Evolutionary conservation across 2,113 vertebrate genomes (phyloP), one percentile per base, ranked within the genome.

Genomic region (Gila orcuttii): DNA sequence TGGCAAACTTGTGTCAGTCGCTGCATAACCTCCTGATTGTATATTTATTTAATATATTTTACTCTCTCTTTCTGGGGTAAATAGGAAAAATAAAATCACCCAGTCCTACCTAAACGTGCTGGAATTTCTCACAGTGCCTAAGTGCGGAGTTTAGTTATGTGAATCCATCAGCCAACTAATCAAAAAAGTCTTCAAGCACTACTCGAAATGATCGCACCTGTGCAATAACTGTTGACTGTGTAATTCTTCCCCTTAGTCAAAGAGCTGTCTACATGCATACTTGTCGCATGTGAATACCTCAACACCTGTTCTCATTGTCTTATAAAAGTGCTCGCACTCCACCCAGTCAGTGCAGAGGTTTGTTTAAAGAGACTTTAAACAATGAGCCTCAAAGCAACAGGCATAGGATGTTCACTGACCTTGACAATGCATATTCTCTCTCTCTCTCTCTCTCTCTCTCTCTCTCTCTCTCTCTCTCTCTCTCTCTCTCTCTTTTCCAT

Each of bases 371-470:
- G 71, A 88, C 62, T 36, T 42, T 73, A 76, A 85, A 89, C 87
- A 87, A 88, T 42, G 74, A 86, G 71, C 88, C 79, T 42, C 79
- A 62, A 69, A 52, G 62, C 62, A 82, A 88, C 84, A 69, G 79
- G 77, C 77, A 71, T 80, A 84, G 50, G 47, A 84, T 12, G 62
- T 62, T 42, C 25, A 39, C 25, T 76, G 25, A 42, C 62, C 36
- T 69, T 52, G 21, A 59, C 36, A 21, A n/a, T 31, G 15, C 6
- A 28, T 28, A 1, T 1, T 13, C 64, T 68, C 31, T 36, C 66
- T 36, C 19, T 19, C 50, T 25, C 64, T 68, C 28, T 19, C 64
- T 68, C 66, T 69, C 19, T 25, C 64, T 68, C 31, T 36, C 66
- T 68, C 17, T 25, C 64, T 68, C 28, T 33, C 64, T 68, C 17